Percentiles rank a stretch among this genome's conserved stretches.
phyloP scores from a whole-genome alignment of 2,113 vertebrate genomes.

The Irena cyanogastra region DNA sequence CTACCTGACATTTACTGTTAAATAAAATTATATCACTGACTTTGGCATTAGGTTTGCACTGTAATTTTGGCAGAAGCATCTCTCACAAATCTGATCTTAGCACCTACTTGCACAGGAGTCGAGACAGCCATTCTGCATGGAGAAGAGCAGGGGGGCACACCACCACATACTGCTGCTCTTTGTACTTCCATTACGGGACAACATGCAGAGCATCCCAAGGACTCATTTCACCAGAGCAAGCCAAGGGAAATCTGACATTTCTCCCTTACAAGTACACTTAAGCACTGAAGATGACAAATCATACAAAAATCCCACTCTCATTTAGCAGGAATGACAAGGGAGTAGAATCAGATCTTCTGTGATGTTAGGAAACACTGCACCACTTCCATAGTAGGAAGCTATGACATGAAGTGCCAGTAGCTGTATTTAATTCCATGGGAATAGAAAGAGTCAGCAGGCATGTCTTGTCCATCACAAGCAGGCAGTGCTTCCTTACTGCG shows the following conservation, averaged over 20 bases:
- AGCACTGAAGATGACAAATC: neutral
- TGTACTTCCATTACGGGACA: rapidly evolving
- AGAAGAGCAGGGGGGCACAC: neutral
- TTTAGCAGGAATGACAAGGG: neutral
- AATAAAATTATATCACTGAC: neutral
- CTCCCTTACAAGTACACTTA: neutral
- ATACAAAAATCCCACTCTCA: neutral
- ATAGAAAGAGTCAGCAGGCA: neutral
- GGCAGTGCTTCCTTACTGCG: neutral
- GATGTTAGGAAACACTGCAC: neutral
- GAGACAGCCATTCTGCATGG: neutral
- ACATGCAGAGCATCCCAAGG: neutral
- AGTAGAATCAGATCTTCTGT: neutral
- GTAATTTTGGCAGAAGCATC: neutral
- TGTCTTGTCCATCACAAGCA: neutral
- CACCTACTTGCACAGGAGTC: neutral
- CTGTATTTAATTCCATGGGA: neutral
- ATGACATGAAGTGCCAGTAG: neutral
- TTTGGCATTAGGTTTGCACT: neutral
- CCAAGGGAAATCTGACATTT: neutral
- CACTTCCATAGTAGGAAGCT: neutral
- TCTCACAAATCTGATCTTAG: neutral
- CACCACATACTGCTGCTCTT: neutral
- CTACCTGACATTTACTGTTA: neutral
- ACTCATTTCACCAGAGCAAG: neutral